These are phyloP conservation scores for Drosophila histrio DNA, from an alignment of 2,888 invertebrate genomes.

Conservation along the genomic window DNA sequence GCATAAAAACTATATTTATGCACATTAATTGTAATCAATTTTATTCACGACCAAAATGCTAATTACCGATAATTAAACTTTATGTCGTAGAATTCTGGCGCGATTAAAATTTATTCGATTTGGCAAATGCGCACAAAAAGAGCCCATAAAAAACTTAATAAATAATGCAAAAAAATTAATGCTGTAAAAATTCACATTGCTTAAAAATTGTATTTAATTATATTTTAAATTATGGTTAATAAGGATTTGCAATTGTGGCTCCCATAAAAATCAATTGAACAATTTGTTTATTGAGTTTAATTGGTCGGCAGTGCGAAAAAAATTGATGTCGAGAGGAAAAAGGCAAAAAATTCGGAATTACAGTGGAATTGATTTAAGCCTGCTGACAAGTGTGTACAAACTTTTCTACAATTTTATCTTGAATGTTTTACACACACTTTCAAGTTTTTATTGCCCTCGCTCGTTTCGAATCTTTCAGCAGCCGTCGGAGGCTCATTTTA, in stretches of 20 bases:
- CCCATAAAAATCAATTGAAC: constrained; percentile 9
- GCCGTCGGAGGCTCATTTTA: constrained; percentile 62
- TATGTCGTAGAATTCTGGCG: constrained; percentile 33
- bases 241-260: background rate
- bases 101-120: constrained; percentile 41
- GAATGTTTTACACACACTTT: constrained; percentile 56
- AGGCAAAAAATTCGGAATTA: background rate
- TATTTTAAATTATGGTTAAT: constrained; percentile 7
- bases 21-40: constrained; percentile 26
- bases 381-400: constrained; percentile 21
- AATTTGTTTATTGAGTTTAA: constrained; percentile 26
- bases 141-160: constrained; percentile 1
- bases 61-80: constrained; percentile 59
- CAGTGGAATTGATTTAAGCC: constrained; percentile 2
- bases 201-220: constrained; percentile 8
- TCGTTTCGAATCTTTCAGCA: constrained; percentile 70
- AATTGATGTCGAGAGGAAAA: background rate
- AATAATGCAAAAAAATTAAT: constrained; percentile 11
- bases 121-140: constrained; percentile 1
- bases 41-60: constrained; percentile 39
- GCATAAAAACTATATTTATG: constrained; percentile 26
- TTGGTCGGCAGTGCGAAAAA: background rate
- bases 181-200: background rate
- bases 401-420: constrained; percentile 29
- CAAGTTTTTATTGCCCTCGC: constrained; percentile 59